Base-by-base conservation (phyloP, 2,888 invertebrate genomes). In the Nomada flava region DNA sequence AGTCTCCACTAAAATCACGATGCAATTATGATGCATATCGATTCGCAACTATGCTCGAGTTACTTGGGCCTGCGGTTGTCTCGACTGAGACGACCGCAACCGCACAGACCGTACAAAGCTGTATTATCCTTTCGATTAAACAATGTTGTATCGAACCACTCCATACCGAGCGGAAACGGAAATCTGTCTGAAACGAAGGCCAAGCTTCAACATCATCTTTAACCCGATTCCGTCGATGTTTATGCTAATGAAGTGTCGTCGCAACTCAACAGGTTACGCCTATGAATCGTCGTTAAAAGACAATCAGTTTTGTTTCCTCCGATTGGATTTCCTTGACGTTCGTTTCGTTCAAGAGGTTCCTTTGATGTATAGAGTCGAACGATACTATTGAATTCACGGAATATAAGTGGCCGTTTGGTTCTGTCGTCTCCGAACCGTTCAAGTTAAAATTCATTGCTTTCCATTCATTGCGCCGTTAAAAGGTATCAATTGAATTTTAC, bases 231-330 rank as follows among this genome's bases (percentile, higher is more conserved):
- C 59, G 63, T 67, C 53, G 75, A 76, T 59, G 59, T 70, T 53
- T 57, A 72, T 75, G 65, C 75, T 75, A 26, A 75, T 62, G 67
- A 68, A 62, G 59, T 71, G 63, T 82, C 84, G 47, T 11, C 42
- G 53, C n/a, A 50, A 69, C 73, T 89, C 89, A 89, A 90, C 89
- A 89, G 89, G 89, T 89, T 80, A 80, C 57, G 55, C 55, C 83
- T 62, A 67, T 50, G 59, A 65, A 72, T 26, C 60, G 71, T 29
- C 20, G 42, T 79, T 67, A 57, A 79, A 67, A n/a, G 23, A 52
- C 55, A 23, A 72, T 47, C 70, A 55, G 13, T 72, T 50, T 72
- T 53, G 71, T 64, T 59, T 63, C 63, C 42, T 10, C 2, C 29
- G 47, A 23, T 23, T 5, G 26, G 23, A 50, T 20, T 55, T 63